These are phyloP conservation scores for Athalia circularis DNA, from an alignment of 2,888 invertebrate species.

Conservation along the genomic window DNA sequence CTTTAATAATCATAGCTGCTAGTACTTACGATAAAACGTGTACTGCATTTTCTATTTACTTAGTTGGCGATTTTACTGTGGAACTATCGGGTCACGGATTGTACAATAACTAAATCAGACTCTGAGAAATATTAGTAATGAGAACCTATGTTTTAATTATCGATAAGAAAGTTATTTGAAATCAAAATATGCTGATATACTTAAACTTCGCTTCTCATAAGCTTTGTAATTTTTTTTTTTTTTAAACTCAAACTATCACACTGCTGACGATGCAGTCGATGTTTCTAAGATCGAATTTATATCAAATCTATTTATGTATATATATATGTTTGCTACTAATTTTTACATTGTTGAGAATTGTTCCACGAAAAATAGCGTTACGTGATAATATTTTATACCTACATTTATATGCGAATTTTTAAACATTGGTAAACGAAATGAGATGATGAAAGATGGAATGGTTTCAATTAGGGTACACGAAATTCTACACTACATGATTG, in stretches of 20 bases:
- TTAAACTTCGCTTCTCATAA: not conserved
- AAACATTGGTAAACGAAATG: not conserved
- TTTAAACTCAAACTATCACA: not conserved
- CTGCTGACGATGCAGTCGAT: constrained; percentile 33
- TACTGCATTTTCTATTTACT: not conserved
- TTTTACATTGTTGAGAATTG: constrained; percentile 56
- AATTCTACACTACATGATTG: not conserved
- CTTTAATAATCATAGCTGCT: constrained; percentile 28
- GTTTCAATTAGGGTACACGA: not conserved
- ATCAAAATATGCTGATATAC: constrained; percentile 25
- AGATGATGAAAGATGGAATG: not conserved
- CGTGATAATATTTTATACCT: constrained; percentile 50
- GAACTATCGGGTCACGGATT: not conserved
- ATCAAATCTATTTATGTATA: constrained; percentile 56
- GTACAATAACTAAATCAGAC: constrained; percentile 1
- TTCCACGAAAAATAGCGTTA: constrained; percentile 52
- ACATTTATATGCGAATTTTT: constrained; percentile 3
- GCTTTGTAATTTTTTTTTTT: not conserved
- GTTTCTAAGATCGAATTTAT: constrained; percentile 35
- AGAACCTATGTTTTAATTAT: not conserved
- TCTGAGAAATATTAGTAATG: not conserved
- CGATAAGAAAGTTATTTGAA: constrained; percentile 17
- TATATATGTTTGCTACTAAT: constrained; percentile 47
- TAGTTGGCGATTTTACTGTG: constrained; percentile 17
- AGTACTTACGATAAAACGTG: constrained; percentile 6